Evolutionary conservation across 35 echinoderm and acorn worm genomes (phyloP), one percentile per base, ranked within the genome.

Genomic region (Acanthaster planci): DNA sequence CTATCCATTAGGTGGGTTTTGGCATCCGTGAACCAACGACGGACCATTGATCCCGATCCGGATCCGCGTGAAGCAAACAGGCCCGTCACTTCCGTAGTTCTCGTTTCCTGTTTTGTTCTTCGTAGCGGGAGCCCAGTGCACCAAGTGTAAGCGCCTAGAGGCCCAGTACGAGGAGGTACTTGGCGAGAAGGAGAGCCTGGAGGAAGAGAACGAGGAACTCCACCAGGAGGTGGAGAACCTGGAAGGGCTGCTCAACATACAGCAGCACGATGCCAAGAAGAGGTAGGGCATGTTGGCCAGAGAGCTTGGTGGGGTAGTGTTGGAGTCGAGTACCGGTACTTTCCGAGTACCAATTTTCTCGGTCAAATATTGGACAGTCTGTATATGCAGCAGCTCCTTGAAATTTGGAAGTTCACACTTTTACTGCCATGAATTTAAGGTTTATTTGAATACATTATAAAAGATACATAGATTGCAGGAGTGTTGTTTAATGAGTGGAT

Each of bases 171-270:
- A 88, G 29, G 84, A 95, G 40, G 17, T 95, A 5, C 39, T 72
- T 5, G 72, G 82, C 31, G 84, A 95, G 79, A 95, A 95, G 55
- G 80, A 91, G 34, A 95, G 47, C 27, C 58, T 95, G 37, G 93
- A 95, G 82, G 93, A 95, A 60, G 93, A 95, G 40, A 91, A 91
- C 27, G 93, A 95, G 31, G 93, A 90, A 40, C 47, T 95, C 12
- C 89, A 87, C 0, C 64, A 90, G 78, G 93, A 95, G 76, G 68
- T 95, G 18, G 89, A 87, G 17, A 87, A 85, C 38, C 39, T 95
- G 38, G 80, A 95, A 60, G 76, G 78, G 9, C 89, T 95, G 2
- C 42, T 95, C 5, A 91, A 91, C 80, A 52, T 95, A 39, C 78
- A 91, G 30, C 23, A 87, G 23, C 84, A 91, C 59, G 93, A 95